Conservation (phyloP, 2,888 invertebrate genomes). For the Eurois occulta region DNA sequence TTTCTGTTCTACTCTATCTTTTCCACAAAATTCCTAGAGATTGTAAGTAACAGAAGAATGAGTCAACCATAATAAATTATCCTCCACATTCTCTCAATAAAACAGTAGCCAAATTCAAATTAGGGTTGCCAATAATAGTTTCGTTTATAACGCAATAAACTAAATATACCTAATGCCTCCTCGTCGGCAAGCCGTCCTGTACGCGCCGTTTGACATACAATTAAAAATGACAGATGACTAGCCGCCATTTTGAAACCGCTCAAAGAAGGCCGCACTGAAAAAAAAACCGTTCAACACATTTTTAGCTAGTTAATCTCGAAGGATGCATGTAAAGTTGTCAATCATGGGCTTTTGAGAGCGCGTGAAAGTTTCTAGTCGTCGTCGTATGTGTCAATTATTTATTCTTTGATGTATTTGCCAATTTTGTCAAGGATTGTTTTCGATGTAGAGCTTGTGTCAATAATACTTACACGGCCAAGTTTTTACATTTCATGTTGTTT, state of each 20-base stretch:
- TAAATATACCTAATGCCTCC: conserved; percentile 86
- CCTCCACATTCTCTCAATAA: conserved; percentile 33
- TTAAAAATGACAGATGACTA: conserved; percentile 89
- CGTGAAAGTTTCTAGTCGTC: conserved; percentile 59
- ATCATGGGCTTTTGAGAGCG: conserved; percentile 70
- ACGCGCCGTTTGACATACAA: conserved; percentile 86
- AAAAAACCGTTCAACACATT: conserved; percentile 83
- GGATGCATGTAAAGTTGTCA: conserved; percentile 77
- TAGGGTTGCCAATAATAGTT: conserved; percentile 81
- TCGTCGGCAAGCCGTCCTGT: conserved; percentile 71
- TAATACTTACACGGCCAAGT: background rate
- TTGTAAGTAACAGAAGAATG: conserved; percentile 11
- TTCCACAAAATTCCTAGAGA: conserved; percentile 2
- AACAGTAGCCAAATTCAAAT: conserved; percentile 77
- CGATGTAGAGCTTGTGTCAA: background rate
- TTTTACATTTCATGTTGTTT: background rate
- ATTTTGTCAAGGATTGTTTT: conserved; percentile 47
- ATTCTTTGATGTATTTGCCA: conserved; percentile 63
- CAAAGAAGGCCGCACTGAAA: conserved; percentile 79
- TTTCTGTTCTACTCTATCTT: background rate
- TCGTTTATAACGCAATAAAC: conserved; percentile 89
- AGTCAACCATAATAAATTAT: conserved; percentile 49
- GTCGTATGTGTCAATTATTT: conserved; percentile 57
- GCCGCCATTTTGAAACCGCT: conserved; percentile 83
- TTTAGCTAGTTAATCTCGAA: conserved; percentile 80